Evolutionary conservation across 2,797 vertebrate species (phyloP).

Genomic region (Enteromius radiatus): DNA sequence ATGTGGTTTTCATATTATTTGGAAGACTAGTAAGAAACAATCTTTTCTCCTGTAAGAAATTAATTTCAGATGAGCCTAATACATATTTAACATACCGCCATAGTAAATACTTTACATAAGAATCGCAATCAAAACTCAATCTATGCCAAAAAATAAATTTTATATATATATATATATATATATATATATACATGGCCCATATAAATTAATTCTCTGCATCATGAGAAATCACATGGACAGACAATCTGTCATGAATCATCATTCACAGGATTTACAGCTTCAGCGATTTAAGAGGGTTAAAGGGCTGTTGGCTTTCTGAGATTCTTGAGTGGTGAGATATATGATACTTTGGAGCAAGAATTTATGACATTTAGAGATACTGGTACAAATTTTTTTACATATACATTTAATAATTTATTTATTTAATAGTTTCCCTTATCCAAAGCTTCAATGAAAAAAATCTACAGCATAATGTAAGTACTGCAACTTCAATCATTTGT

Average conservation of each 20-base stretch:
- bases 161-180: neutral
- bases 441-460: slow-evolving; percentile 1
- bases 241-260: slow-evolving; percentile 36
- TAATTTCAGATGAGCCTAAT: neutral
- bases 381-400: neutral
- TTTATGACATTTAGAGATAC: neutral
- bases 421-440: neutral
- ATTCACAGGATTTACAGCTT: slow-evolving; percentile 29
- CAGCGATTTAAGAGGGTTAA: neutral
- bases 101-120: neutral
- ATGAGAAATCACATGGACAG: slow-evolving; percentile 11
- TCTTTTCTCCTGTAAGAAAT: neutral
- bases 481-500: neutral
- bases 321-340: neutral
- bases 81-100: neutral
- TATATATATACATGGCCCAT: neutral
- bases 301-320: neutral
- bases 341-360: neutral
- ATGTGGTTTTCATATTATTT: neutral
- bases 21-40: neutral
- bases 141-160: neutral
- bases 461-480: slow-evolving; percentile 7
- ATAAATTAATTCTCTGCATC: neutral
- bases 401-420: neutral
- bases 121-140: neutral